Evolutionary conservation across 2,797 vertebrate species (phyloP), one percentile per base, ranked within the genome.

Genomic region (Smutsia gigantea): DNA sequence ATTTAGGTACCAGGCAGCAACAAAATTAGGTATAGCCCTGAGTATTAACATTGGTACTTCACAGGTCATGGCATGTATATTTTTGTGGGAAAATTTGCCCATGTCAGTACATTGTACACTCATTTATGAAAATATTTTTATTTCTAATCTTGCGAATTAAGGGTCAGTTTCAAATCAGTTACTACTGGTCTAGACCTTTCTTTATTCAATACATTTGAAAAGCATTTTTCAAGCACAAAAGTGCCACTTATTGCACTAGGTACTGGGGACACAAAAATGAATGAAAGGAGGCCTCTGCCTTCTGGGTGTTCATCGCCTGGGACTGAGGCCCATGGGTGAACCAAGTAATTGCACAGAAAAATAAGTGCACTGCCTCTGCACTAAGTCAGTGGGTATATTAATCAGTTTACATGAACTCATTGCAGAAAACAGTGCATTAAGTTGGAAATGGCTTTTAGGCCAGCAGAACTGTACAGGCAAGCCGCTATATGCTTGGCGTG

Each of bases 371-470:
- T 79, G 25, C 53, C 75, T 81, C 55, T 53, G 59, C 39, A 37
- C 3, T 37, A 82, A 87, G 29, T 59, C 68, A 27, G 23, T 61
- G 59, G 55, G 61, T 55, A 2, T 64, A 83, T 49, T 79, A 63
- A 82, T 96, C 31, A 55, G 10, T 79, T 96, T 92, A 72, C 61
- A 0, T 79, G 85, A 74, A 59, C 34, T 87, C 29, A 92, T 25
- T 68, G 42, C 63, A 87, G 34, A 82, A 49, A 71, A 37, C 42
- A 91, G 68, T 77, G 34, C 78, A 39, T 93, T 71, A 84, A 88
- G 34, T 53, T 82, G 64, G 61, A 97, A 89, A 18, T 93, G 79
- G 14, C 59, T 96, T 93, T 94, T 66, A 71, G 29, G 75, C 66
- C 37, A n/a, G 19, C 61, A 46, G n/a, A 75, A 61, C 53, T 61